Conservation (phyloP, 2,113 vertebrate species). For the Oreochromis tanganicae region DNA sequence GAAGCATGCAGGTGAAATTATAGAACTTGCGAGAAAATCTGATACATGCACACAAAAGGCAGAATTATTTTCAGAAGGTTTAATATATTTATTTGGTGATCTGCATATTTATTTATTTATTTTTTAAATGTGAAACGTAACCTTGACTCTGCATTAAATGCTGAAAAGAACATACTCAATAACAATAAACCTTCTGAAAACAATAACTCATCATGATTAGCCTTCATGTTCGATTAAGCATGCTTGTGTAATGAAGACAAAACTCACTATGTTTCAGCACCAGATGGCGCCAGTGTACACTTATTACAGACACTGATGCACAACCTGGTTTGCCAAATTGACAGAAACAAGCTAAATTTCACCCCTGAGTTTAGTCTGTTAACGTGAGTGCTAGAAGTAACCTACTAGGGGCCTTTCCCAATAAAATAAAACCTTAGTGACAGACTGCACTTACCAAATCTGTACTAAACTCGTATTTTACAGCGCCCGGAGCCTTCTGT, state of each 20-base stretch:
- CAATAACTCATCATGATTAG: neutral
- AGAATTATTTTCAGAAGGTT: neutral
- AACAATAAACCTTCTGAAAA: constrained; percentile 18
- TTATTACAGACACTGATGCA: neutral
- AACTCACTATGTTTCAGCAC: constrained; percentile 10
- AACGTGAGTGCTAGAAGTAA: neutral
- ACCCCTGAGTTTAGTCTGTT: neutral
- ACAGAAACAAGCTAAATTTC: neutral
- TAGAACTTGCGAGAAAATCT: neutral
- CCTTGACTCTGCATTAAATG: neutral
- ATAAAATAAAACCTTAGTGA: neutral
- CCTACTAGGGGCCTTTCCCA: neutral
- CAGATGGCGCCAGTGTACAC: constrained; percentile 19
- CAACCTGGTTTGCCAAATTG: neutral
- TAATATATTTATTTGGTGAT: neutral
- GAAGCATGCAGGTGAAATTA: neutral
- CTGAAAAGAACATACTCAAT: neutral
- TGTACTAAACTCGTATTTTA: neutral
- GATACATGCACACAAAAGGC: neutral
- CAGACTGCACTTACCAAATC: neutral
- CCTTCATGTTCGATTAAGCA: neutral
- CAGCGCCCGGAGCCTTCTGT: neutral
- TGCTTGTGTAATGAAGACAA: neutral
- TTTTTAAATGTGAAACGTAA: neutral
- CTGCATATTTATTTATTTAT: neutral